phyloP scores from a whole-genome alignment of 2,797 vertebrate species.

The Clarias platycephalus region DNA sequence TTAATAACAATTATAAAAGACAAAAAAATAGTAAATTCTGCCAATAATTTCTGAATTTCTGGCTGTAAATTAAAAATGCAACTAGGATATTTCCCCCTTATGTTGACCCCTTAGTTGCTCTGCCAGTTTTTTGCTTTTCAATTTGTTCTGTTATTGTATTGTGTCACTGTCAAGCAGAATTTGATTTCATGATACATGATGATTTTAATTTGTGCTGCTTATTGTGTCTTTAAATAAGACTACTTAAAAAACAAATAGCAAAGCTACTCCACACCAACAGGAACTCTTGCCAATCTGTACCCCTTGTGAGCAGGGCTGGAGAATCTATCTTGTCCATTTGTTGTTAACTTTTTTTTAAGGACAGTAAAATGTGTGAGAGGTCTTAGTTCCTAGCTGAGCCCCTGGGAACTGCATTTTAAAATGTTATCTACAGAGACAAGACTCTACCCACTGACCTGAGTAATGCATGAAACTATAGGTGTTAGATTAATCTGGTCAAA shows the following conservation, averaged over 20 bases:
- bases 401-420: conserved; percentile 7
- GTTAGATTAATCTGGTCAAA: background rate
- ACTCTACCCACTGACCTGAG: conserved; percentile 9
- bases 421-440: background rate
- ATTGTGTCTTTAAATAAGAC: background rate
- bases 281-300: conserved; percentile 11
- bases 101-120: background rate
- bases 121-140: too few relatives aligned
- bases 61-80: background rate
- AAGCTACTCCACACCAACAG: conserved; percentile 1
- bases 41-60: background rate
- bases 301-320: background rate
- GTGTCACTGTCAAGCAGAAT: background rate
- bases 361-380: conserved; percentile 9
- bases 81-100: background rate
- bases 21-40: background rate
- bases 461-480: background rate
- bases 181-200: background rate
- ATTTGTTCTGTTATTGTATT: background rate
- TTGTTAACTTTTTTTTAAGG: background rate
- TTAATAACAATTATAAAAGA: background rate
- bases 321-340: conserved; percentile 17
- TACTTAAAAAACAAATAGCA: background rate
- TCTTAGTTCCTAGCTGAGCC: background rate
- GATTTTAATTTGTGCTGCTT: background rate